Evolutionary conservation across 1,140 invertebrate genomes (phyloP), one percentile per base, ranked within the genome.

Genomic region (Drosophila virilis): DNA sequence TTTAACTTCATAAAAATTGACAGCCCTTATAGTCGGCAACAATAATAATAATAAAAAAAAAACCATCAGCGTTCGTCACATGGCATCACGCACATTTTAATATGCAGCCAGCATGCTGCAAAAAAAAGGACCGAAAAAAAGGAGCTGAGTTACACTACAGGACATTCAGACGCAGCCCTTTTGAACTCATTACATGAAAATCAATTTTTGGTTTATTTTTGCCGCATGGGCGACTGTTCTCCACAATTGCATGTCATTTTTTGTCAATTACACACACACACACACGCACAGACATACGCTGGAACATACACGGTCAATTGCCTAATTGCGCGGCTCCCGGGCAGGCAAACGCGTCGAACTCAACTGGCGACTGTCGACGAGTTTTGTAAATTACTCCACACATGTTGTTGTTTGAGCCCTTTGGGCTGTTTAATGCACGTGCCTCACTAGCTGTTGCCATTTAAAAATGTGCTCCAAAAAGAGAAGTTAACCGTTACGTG

Each of bases 1-100:
- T 89, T 80, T 89, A 88, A 88, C 84, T 88, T 88, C 84, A 88
- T 88, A 88, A 88, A 86, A 88, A 89, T 88, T 88, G 83, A 88
- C 84, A 83, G 83, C 50, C 79, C 68, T 67, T 60, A 35, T 22
- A 67, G 37, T 60, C 40, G 33, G 33, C 38, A 74, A 38, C 40
- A 71, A 71, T 54, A 55, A 43, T 43, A 61, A 13, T 22, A 61
- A 48, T 5, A 48, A 52, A 71, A 65, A 65, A 42, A 37, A 66
- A 52, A 72, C 54, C 54, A 59, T 52, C 13, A 54, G 28, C 17
- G 64, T 28, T 73, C 78, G 86, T 66, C 74, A 76, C 45, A 59
- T 64, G 66, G 80, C 81, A 74, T 83, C 82, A 88, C 77, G 83
- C 84, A 74, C 80, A 89, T 88, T 80, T 88, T 88, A 88, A 88